Conservation (phyloP, 1,140 invertebrate species). For the Formica selysi region DNA sequence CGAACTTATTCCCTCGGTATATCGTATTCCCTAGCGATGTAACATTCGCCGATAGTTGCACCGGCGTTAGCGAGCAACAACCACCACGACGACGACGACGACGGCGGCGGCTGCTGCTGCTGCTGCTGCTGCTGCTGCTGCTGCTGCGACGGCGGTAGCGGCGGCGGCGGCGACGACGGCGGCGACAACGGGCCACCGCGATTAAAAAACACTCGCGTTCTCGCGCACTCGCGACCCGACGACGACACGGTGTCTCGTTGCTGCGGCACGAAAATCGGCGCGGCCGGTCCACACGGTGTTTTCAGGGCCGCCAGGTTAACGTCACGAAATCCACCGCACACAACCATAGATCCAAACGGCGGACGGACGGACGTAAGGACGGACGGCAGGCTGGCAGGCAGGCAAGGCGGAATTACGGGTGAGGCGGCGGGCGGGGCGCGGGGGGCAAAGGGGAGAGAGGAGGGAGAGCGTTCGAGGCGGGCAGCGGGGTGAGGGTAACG, state of each 20-base stretch:
- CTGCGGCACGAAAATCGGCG: slow-evolving; percentile 76
- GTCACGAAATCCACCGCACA: slow-evolving; percentile 81
- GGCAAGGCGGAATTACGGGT: slow-evolving; percentile 74
- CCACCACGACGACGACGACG: background rate
- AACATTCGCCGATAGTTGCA: slow-evolving; percentile 21
- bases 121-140: too few species aligned
- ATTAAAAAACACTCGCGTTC: slow-evolving; percentile 75
- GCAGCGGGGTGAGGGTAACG: slow-evolving; percentile 50
- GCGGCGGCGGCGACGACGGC: slow-evolving; percentile 16
- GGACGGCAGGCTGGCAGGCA: slow-evolving; percentile 80
- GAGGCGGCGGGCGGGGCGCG: slow-evolving; percentile 51
- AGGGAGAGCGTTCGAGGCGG: slow-evolving; percentile 52
- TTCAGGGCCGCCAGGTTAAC: slow-evolving; percentile 86
- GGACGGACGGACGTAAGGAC: slow-evolving; percentile 83
- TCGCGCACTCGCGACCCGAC: slow-evolving; percentile 71
- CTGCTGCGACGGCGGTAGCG: background rate
- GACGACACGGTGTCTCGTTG: slow-evolving; percentile 73
- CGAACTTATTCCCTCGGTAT: slow-evolving; percentile 37
- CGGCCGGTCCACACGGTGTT: slow-evolving; percentile 78
- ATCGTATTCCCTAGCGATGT: slow-evolving; percentile 29
- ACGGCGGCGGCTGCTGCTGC: background rate
- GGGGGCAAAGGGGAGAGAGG: slow-evolving; percentile 3
- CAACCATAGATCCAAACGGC: slow-evolving; percentile 80
- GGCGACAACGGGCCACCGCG: slow-evolving; percentile 46
- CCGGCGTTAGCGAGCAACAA: slow-evolving; percentile 23